Conservation (phyloP, 2,113 vertebrate genomes). For the Lanius ludovicianus region DNA sequence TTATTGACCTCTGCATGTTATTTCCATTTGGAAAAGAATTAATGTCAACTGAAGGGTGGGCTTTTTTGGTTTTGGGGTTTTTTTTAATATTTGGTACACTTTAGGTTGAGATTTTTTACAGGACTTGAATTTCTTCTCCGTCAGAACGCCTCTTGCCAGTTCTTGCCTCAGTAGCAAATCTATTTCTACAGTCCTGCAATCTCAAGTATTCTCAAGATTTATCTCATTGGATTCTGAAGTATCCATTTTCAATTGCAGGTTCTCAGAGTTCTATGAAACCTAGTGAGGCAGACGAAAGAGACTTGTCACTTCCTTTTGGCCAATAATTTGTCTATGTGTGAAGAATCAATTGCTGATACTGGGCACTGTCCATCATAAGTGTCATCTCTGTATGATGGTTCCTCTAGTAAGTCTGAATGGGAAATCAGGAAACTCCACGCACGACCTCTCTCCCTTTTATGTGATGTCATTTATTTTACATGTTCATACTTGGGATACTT, state of each 20-base stretch:
- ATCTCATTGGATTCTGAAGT: accelerated
- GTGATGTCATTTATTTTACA: neutral
- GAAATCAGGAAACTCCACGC: neutral
- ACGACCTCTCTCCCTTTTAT: neutral
- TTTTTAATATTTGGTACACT: neutral
- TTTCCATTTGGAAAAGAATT: neutral
- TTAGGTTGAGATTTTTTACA: neutral
- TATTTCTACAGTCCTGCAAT: neutral
- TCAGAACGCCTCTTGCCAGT: neutral
- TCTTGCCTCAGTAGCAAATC: neutral
- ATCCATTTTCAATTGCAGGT: neutral
- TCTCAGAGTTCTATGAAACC: accelerated
- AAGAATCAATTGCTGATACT: neutral
- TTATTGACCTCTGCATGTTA: neutral
- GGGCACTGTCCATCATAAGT: neutral
- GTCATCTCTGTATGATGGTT: neutral
- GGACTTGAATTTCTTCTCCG: neutral
- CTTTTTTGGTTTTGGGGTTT: neutral
- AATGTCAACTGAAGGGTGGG: neutral
- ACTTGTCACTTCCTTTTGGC: neutral
- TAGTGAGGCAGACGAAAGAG: neutral
- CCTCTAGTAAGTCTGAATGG: neutral
- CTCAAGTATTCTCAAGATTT: neutral
- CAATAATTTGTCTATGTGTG: neutral
- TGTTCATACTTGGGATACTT: neutral